phyloP scores from a whole-genome alignment of 2,888 invertebrate species.

The Tiphia femorata region DNA sequence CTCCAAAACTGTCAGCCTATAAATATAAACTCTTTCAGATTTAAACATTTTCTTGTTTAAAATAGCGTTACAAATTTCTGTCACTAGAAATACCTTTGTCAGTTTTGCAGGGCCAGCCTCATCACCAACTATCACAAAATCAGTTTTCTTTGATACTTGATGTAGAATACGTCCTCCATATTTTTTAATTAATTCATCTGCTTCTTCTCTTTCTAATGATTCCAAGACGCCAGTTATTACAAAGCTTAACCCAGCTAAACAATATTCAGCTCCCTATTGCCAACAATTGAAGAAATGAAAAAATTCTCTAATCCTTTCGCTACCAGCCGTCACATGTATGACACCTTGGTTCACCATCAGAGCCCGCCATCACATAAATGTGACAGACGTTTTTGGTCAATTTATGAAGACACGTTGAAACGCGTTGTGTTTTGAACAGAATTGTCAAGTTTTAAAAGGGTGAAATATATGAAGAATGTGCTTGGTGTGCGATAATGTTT shows the following conservation, averaged over 20 bases:
- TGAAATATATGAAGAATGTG: no score
- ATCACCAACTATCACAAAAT: conserved; percentile 86
- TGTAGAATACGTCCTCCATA: conserved; percentile 85
- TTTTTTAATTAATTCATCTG: conserved; percentile 78
- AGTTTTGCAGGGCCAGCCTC: conserved; percentile 89
- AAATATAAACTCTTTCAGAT: conserved; percentile 9
- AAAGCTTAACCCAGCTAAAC: conserved; percentile 79
- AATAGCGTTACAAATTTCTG: no score
- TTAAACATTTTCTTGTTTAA: no score
- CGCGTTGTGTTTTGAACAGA: no score
- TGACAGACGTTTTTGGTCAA: not conserved
- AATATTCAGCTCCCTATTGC: conserved; percentile 80
- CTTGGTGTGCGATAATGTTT: no score
- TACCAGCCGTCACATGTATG: no score
- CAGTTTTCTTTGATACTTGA: conserved; percentile 83
- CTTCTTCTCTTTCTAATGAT: conserved; percentile 87
- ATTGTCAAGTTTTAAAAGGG: no score
- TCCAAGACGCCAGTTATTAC: conserved; percentile 89
- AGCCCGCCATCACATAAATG: no score
- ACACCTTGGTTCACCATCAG: no score
- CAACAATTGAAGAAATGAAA: no score
- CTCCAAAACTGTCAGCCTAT: conserved; percentile 76
- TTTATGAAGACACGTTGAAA: not conserved
- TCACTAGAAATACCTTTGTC: no score
- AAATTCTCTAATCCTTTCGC: no score